phyloP scores from a whole-genome alignment of 2,888 invertebrate species.

The Tenthredo mesomela region DNA sequence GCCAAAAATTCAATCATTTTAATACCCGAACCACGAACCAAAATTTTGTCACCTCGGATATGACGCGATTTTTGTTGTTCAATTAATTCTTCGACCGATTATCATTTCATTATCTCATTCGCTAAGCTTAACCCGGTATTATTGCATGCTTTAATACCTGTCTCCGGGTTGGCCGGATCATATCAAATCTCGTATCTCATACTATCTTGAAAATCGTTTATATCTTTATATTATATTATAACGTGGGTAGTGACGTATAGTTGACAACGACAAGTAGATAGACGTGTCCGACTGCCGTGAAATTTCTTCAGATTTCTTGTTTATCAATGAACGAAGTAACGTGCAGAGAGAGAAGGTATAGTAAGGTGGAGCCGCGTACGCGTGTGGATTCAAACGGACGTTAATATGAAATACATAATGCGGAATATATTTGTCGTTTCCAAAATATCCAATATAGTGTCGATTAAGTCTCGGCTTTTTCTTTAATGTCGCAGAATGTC shows the following conservation, averaged over 20 bases:
- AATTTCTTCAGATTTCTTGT: constrained; percentile 41
- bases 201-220: constrained; percentile 10
- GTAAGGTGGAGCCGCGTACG: not conserved
- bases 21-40: not conserved
- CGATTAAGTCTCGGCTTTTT: not conserved
- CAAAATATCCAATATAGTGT: not conserved
- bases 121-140: constrained; percentile 5
- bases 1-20: constrained; percentile 2
- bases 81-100: constrained; percentile 22
- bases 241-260: constrained; percentile 3
- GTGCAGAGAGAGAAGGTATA: not conserved
- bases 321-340: constrained; percentile 21
- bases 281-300: constrained; percentile 45
- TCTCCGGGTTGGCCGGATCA: constrained; percentile 15
- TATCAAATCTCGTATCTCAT: constrained; percentile 10
- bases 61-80: not conserved
- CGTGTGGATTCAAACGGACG: not conserved
- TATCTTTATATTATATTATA: not conserved
- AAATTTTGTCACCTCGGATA: constrained; percentile 1
- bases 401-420: not conserved
- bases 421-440: not conserved
- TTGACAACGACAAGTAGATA: constrained; percentile 27
- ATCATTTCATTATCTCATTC: constrained; percentile 37
- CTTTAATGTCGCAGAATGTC: not conserved
- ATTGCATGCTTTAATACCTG: constrained; percentile 12